Base-by-base conservation (phyloP, 2,113 vertebrate species). In the Poecilia latipinna region DNA sequence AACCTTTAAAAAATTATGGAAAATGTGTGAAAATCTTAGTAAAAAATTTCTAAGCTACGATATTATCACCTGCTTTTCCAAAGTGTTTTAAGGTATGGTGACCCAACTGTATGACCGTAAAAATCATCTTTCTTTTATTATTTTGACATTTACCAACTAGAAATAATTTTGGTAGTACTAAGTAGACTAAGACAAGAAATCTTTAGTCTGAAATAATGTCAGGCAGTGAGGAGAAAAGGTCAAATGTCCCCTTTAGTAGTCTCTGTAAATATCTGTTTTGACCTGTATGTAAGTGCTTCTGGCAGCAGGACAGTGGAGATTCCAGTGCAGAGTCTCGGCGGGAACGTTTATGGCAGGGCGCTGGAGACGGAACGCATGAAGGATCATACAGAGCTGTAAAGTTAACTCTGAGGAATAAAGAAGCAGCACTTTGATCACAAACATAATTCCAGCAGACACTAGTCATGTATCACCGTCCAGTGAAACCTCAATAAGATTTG, bases 401-500 rank as follows among this genome's bases (percentile, higher is more conserved):
- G 51, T 57, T 57, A 57, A 57, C 24, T 57, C 22, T 24, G 6
- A 63, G 54, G 24, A 65, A 69, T 3, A 1, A 77, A 26, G n/a
- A 31, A 67, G 35, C 17, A 61, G 37, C 35, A 63, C 26, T 37
- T 28, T 72, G 39, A 37, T 8, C 29, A 6, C 42, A 0, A 39
- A 51, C 68, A 63, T 70, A 66, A 77, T 37, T 73, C 28, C 70
- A 79, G 31, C 29, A 24, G 37, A 66, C 75, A 70, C 72, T 57
- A 69, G 31, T 87, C 69, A 68, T 51, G 32, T 57, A 19, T 68
- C 42, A 65, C 68, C 68, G 5, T 32, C 39, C 15, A 26, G 65
- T 72, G 29, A 68, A 86, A 70, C 65, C 72, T 54, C 70, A 75
- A 60, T 67, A 60, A 75, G 73, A 77, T 79, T 67, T 51, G 54